phyloP scores from a whole-genome alignment of 2,797 vertebrate species.

The Anguilla anguilla region DNA sequence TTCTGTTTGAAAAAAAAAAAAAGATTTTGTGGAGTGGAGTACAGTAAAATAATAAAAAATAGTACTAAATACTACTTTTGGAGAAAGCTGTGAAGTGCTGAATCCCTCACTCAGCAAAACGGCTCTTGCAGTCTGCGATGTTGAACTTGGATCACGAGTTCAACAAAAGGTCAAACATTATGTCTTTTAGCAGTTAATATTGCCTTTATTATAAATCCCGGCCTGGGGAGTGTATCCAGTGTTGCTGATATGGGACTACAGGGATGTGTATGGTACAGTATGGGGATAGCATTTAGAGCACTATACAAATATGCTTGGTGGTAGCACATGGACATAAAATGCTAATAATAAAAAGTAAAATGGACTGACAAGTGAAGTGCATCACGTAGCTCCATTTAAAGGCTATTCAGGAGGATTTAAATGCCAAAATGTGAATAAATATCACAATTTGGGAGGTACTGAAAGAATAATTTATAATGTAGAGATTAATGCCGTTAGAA shows the following conservation, averaged over 20 bases:
- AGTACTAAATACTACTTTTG: background rate
- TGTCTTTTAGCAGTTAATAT: background rate
- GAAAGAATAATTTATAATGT: background rate
- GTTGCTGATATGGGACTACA: background rate
- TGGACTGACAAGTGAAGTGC: background rate
- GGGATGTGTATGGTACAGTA: background rate
- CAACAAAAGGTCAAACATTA: background rate
- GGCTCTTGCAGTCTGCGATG: background rate
- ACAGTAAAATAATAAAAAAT: background rate
- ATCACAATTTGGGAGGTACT: background rate
- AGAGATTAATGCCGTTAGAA: background rate
- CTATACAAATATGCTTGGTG: background rate
- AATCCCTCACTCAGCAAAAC: slow-evolving; percentile 17
- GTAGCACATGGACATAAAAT: background rate
- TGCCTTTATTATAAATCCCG: background rate
- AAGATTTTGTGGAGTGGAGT: background rate
- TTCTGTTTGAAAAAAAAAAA: background rate
- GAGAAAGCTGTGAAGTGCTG: slow-evolving; percentile 39
- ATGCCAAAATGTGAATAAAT: background rate
- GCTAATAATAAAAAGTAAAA: background rate
- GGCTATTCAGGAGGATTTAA: background rate
- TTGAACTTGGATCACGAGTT: background rate
- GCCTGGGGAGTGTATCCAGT: background rate
- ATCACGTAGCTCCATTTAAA: background rate
- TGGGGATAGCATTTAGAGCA: background rate